Percentiles rank a stretch among this genome's conserved stretches.
Conservation (phyloP, 2,797 vertebrate genomes). For the Acridotheres tristis region DNA sequence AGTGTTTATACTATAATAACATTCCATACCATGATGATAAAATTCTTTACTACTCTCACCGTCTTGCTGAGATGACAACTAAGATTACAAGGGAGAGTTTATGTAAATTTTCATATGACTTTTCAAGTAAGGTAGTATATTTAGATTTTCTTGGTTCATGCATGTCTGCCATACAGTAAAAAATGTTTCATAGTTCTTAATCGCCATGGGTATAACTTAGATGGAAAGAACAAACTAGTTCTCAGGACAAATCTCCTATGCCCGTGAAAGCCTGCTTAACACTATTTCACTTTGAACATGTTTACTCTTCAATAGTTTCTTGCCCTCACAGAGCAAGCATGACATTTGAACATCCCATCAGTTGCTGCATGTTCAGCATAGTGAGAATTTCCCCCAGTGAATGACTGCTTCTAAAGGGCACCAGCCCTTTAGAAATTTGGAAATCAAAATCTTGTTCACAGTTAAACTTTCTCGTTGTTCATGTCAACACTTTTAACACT, state of each 20-base stretch:
- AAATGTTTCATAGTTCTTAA: background rate
- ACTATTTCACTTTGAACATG: background rate
- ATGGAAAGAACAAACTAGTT: background rate
- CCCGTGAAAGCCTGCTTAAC: background rate
- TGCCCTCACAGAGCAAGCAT: background rate
- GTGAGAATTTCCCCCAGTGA: background rate
- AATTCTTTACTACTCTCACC: background rate
- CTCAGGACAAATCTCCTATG: background rate
- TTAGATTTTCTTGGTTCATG: background rate
- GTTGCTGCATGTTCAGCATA: background rate
- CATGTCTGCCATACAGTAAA: background rate
- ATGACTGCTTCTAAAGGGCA: background rate
- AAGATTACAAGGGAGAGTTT: background rate
- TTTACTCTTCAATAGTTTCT: background rate
- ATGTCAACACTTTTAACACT: background rate
- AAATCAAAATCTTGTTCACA: background rate
- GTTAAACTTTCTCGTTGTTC: background rate
- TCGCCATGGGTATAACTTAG: background rate
- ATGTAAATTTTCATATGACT: background rate
- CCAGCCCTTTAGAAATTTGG: background rate
- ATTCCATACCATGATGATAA: background rate
- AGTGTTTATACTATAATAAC: background rate
- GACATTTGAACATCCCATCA: conserved; percentile 6
- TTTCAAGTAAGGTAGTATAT: background rate
- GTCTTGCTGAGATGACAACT: background rate